Evolutionary conservation across 2,888 invertebrate species (phyloP).

Genomic region (Calliopum simillimum): DNA sequence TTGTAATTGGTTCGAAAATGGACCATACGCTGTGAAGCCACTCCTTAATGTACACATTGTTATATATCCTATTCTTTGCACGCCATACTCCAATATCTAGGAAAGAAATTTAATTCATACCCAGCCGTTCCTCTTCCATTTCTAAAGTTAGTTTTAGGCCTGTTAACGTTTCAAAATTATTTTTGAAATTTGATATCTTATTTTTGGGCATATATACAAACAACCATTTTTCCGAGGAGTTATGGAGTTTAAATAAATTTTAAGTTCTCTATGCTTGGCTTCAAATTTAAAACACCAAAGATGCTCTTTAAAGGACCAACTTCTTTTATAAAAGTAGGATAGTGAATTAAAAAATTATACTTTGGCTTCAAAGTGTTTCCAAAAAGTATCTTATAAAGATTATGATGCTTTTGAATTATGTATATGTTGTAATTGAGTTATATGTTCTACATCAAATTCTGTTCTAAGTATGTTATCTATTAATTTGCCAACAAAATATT

Average conservation of each 20-base stretch:
- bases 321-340: constrained; percentile 28
- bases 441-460: background rate
- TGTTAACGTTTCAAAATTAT: background rate
- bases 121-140: too few species aligned
- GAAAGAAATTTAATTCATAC: too few species aligned
- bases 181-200: background rate
- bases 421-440: background rate
- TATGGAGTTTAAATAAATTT: constrained; percentile 32
- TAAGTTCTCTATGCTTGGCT: constrained; percentile 33
- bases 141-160: background rate
- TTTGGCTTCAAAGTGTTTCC: constrained; percentile 36
- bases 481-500: background rate
- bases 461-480: background rate
- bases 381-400: constrained; percentile 25
- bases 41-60: too few species aligned
- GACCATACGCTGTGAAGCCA: too few species aligned
- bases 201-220: background rate
- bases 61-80: background rate
- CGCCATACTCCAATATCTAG: background rate
- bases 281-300: constrained; percentile 37
- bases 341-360: too few species aligned
- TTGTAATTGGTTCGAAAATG: too few species aligned
- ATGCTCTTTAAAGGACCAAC: constrained; percentile 35
- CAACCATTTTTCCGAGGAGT: constrained; percentile 30
- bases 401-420: constrained; percentile 22